Conservation (phyloP, 2,888 invertebrate species). For the Microdon myrmicae region DNA sequence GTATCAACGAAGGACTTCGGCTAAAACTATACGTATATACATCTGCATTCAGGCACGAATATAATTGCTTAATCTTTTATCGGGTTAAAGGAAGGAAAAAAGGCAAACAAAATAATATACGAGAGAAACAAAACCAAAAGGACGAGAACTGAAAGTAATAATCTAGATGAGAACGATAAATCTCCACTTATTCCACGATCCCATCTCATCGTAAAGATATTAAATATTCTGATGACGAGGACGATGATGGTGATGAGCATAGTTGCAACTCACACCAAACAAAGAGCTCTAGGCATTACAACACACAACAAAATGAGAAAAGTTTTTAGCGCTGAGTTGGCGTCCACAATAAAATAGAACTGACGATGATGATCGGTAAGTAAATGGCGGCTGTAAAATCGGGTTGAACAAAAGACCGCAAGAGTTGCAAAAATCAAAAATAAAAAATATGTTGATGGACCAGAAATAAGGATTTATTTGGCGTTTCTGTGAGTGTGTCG, state of each 20-base stretch:
- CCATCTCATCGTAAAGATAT: constrained; percentile 35
- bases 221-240: constrained; percentile 46
- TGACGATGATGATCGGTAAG: not conserved
- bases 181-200: constrained; percentile 32
- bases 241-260: constrained; percentile 15
- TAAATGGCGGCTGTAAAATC: constrained; percentile 17
- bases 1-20: no score
- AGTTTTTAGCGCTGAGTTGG: constrained; percentile 49
- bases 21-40: no score
- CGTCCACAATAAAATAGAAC: constrained; percentile 18
- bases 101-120: constrained; percentile 1
- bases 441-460: no score
- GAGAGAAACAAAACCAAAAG: constrained; percentile 7
- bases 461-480: no score
- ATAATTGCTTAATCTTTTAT: constrained; percentile 39
- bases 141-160: no score
- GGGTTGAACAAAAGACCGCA: constrained; percentile 29
- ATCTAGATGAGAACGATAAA: constrained; percentile 52
- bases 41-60: constrained; percentile 31
- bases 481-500: no score
- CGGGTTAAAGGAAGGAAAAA: constrained; percentile 10
- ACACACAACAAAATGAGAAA: constrained; percentile 52
- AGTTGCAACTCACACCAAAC: constrained; percentile 40
- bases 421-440: constrained; percentile 28
- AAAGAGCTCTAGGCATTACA: constrained; percentile 47